phyloP scores from a whole-genome alignment of 1,140 invertebrate genomes.

The Conopomorpha cramerella region DNA sequence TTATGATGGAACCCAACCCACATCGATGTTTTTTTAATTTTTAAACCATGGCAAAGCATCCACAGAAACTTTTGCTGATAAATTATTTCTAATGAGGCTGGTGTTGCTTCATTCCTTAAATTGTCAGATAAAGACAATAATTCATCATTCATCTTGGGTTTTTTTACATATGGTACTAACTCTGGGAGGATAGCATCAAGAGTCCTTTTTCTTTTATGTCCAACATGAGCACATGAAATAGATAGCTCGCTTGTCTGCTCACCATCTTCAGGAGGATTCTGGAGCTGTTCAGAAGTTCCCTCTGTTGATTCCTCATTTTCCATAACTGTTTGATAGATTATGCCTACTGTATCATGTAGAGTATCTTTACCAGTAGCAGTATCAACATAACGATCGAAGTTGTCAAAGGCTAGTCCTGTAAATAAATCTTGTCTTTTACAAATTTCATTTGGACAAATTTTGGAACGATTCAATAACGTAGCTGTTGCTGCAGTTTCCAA shows the following conservation, averaged over 20 bases:
- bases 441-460: conserved; percentile 18
- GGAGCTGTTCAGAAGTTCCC: no score
- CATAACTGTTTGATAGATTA: conserved; percentile 46
- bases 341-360: conserved; percentile 50
- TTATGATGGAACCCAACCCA: conserved; percentile 27
- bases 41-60: conserved; percentile 12
- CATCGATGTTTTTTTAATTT: conserved; percentile 13
- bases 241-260: no score
- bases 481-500: conserved; percentile 26
- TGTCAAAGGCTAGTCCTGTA: conserved; percentile 44
- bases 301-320: no score
- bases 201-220: conserved; percentile 8
- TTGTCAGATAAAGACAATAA: conserved; percentile 4
- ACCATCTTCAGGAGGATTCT: no score
- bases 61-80: conserved; percentile 11
- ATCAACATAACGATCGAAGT: conserved; percentile 46
- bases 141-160: conserved; percentile 9
- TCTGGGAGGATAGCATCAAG: conserved; percentile 9
- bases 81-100: conserved; percentile 10
- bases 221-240: no score
- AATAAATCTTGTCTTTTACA: conserved; percentile 4
- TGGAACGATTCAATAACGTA: conserved; percentile 6
- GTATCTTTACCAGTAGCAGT: conserved; percentile 42
- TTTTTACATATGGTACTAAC: conserved; percentile 9
- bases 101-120: conserved; percentile 5